Base-by-base conservation (phyloP, 2,113 vertebrate species). In the Percopsis transmontana region DNA sequence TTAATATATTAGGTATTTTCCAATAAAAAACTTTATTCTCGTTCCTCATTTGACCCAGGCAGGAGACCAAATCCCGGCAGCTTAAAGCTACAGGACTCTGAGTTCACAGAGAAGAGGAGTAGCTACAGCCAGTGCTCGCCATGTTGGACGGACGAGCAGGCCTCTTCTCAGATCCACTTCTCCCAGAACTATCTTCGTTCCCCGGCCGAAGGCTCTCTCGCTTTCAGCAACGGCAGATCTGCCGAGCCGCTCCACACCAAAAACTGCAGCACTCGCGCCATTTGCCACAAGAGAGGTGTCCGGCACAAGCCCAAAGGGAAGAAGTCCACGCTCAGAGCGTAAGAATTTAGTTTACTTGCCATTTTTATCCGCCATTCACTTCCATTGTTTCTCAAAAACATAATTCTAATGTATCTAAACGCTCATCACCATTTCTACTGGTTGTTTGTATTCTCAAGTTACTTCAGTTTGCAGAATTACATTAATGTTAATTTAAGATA, bases 241-340 rank as follows among this genome's bases (percentile, higher is more conserved):
- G 79, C 68, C 66, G 5, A 57, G 58, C 68, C 79, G 2, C 66
- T 84, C 68, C 80, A 80, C 54, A 20, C 88, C 62, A 4, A 92
- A 88, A 84, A 82, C 79, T 21, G 74, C 66, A 0, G 3, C 42
- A 21, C 85, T 48, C 85, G 73, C 2, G 81, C 48, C 45, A 5
- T 84, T 15, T 69, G 45, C 12, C 77, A 81, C 77, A 94, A 92
- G 76, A 92, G 88, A 61, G 76, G 69, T 52, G 81, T 75, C 77
- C 89, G 87, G 13, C 90, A 90, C 75, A 89, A 90, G 57, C 65
- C 85, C 51, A 94, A 91, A 87, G 83, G 81, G 71, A 95, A 93
- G 78, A 92, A 88, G 48, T 78, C 88, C 19, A 67, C 91, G 5
- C 85, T 87, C 58, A 94, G 85, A 87, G 93, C 86, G 96, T 98